These are phyloP conservation scores for Amphimallon solstitiale DNA, from an alignment of 2,888 invertebrate genomes.

Conservation along the genomic window DNA sequence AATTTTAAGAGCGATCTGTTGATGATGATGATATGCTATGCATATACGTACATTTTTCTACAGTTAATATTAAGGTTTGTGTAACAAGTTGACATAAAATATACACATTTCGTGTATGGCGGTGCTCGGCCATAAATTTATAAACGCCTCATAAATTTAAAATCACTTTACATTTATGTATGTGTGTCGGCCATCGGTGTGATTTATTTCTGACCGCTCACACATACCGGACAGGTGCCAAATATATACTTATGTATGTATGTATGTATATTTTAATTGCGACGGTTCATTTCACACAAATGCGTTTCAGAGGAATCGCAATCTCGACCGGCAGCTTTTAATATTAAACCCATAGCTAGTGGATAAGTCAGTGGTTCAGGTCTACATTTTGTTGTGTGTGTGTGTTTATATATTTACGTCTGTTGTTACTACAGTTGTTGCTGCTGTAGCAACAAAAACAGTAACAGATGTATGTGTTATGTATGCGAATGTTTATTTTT, in stretches of 20 bases:
- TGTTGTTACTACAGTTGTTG: no score
- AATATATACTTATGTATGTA: conserved; percentile 28
- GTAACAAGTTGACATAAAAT: conserved; percentile 25
- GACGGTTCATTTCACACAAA: conserved; percentile 22
- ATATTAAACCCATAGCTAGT: conserved; percentile 9
- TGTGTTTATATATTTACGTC: no score
- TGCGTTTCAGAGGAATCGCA: background rate
- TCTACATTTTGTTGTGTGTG: conserved; percentile 19
- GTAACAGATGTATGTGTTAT: conserved; percentile 12
- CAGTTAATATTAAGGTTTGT: conserved; percentile 18
- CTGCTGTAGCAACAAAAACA: conserved; percentile 20
- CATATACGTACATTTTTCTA: background rate
- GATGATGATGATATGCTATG: background rate
- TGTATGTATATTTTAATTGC: conserved; percentile 32
- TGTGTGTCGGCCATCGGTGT: conserved; percentile 15
- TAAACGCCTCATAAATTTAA: conserved; percentile 32
- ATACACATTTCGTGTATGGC: conserved; percentile 23
- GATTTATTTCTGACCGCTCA: conserved; percentile 24
- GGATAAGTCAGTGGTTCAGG: background rate
- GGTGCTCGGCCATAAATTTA: conserved; percentile 29
- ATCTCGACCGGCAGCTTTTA: conserved; percentile 21
- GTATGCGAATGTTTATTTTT: conserved; percentile 14
- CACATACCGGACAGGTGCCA: conserved; percentile 35
- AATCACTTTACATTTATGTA: conserved; percentile 35
- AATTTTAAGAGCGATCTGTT: background rate